Base-by-base conservation (phyloP, 2,113 vertebrate species). In the Microtus oregoni region DNA sequence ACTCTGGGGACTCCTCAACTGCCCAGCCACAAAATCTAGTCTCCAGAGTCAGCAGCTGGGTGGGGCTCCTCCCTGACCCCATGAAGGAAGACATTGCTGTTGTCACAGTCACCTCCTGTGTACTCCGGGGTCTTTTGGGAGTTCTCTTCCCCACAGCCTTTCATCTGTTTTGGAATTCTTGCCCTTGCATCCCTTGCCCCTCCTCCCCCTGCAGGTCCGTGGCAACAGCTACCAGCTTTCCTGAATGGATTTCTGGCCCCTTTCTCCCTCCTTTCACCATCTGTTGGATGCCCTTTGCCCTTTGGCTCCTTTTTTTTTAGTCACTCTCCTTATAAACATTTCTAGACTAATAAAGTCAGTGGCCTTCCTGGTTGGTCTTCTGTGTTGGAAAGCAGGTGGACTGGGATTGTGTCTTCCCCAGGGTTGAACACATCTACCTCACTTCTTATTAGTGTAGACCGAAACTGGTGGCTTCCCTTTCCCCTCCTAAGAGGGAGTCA, bases 261-360 rank as follows among this genome's bases (percentile, higher is more conserved):
- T n/a, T 47, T 35, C 96, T 78, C 67, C n/a, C 81, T 44, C 28
- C 47, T 41, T 70, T 73, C 55, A 75, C 26, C 3, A 67, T 96
- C 86, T 77, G 58, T 97, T 96, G 94, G 89, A 90, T 94, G 93
- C 92, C 85, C 41, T 94, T 94, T 92, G 96, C 92, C 85, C 41
- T 94, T 94, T 92, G 96, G 76, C 68, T 86, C 87, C 38, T 35
- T 32, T 47, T 94, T 61, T 94, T 79, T 3, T 76, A 65, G 96
- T 95, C 90, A 88, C 89, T 97, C 96, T 94, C 86, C 47, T 92
- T 96, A 94, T 92, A 96, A 95, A 86, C 88, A 96, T 97, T 98
- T 98, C 93, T 98, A 96, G 95, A 78, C 94, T 95, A 98, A 98
- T 98, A 98, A 98, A 98, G 95, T 97, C 86, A 90, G 92, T 94